Evolutionary conservation across 2,113 vertebrate genomes (phyloP), one percentile per base, ranked within the genome.

Genomic region (Oryzias javanicus): DNA sequence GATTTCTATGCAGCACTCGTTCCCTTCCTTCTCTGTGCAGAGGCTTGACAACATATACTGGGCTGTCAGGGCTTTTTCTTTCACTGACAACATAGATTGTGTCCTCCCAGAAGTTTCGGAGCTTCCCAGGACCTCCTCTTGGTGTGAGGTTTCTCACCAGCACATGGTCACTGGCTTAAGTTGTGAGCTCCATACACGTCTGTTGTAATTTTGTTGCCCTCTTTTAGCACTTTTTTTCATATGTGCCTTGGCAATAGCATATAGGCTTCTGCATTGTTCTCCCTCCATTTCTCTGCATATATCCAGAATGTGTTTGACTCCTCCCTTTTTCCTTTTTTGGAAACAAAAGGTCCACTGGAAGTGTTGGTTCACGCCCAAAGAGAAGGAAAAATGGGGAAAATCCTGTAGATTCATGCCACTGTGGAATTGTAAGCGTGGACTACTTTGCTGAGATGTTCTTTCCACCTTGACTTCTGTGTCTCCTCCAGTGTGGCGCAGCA

Each of bases 361-460:
- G 16, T 1, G 22, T 55, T 4, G 64, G 74, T 13, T 74, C 71
- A 10, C 10, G 25, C 3, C 71, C 71, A 56, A 74, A 81, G 3
- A 75, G 55, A 25, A 78, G 58, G 25, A 60, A 61, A 12, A 66
- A 73, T 42, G 47, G 64, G 10, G 69, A 76, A 41, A 69, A 73
- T 8, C 69, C 58, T 20, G 67, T 67, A 14, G 59, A 24, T n/a
- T 78, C 60, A 20, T 78, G 52, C 8, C n/a, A 71, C 42, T 17
- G 67, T 75, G 14, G 44, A 68, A 10, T 76, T 78, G 4, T 66
- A 70, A 16, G 67, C 60, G 70, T 72, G 60, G 14, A 75, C 49
- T 2, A 82, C 71, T 57, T 78, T 72, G 29, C 65, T 74, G 3
- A 72, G 46, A 6, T 72, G 44, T 3, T 79, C 72, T n/a, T 73